These are phyloP conservation scores for Lemur catta DNA, from an alignment of 2,797 vertebrate genomes.

Conservation along the genomic window DNA sequence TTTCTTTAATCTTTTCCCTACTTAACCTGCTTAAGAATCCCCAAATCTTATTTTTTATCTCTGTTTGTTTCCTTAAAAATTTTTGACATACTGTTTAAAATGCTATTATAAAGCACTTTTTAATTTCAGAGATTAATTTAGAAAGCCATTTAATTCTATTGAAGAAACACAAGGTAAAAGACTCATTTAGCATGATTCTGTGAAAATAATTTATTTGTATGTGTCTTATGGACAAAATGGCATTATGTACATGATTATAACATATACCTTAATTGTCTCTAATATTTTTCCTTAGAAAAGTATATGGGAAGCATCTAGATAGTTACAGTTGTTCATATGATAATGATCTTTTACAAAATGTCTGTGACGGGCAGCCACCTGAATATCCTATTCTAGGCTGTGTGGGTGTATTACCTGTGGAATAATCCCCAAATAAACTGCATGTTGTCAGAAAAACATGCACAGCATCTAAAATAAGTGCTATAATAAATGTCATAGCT, in stretches of 20 bases:
- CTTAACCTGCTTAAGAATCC: neutral
- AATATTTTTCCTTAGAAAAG: neutral
- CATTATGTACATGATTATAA: neutral
- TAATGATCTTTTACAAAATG: neutral
- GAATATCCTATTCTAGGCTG: neutral
- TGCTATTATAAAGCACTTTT: neutral
- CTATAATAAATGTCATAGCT: neutral
- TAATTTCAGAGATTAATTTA: conserved; percentile 2
- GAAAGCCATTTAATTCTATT: neutral
- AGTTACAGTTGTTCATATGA: neutral
- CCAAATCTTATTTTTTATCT: neutral
- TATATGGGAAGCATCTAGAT: neutral
- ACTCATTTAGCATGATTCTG: neutral
- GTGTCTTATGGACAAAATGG: neutral
- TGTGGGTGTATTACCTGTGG: rapidly evolving
- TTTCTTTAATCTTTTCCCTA: neutral
- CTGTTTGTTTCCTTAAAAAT: neutral
- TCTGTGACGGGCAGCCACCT: neutral
- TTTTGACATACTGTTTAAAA: neutral
- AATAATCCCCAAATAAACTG: neutral
- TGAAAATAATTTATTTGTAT: neutral
- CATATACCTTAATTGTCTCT: neutral
- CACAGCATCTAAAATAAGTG: neutral
- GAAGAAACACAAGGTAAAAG: neutral
- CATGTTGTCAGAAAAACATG: neutral